Evolutionary conservation across 2,113 vertebrate genomes (phyloP).

Genomic region (Gasterosteus aculeatus): DNA sequence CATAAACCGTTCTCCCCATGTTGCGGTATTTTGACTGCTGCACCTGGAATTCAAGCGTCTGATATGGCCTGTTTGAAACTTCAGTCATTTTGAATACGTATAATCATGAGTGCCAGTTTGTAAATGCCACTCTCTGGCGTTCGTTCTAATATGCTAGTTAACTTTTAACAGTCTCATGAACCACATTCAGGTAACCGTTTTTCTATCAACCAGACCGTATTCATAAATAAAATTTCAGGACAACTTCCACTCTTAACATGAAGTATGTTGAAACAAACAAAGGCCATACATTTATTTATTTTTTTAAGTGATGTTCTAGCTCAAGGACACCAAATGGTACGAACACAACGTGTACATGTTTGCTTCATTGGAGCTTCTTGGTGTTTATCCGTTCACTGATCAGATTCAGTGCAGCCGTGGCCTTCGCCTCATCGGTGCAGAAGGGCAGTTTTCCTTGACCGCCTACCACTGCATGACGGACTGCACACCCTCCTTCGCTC

Average conservation of each 20-base stretch:
- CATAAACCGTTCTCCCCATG: background rate
- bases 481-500: constrained; percentile 22
- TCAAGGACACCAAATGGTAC: constrained; percentile 28
- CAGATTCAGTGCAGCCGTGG: constrained; percentile 36
- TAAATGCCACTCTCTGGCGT: background rate
- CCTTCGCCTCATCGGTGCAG: constrained; percentile 28
- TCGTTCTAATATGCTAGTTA: background rate
- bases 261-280: background rate
- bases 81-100: background rate
- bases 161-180: too few relatives aligned
- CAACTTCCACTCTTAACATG: background rate
- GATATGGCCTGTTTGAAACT: background rate
- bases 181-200: too few relatives aligned
- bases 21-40: background rate
- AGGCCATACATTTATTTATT: background rate
- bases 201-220: too few relatives aligned
- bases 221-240: too few relatives aligned
- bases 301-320: background rate
- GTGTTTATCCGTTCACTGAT: constrained; percentile 39
- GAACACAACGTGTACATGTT: background rate
- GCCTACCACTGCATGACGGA: constrained; percentile 37
- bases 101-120: background rate
- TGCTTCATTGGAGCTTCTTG: constrained; percentile 13
- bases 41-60: background rate
- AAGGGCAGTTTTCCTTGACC: constrained; percentile 37